phyloP scores from a whole-genome alignment of 2,797 vertebrate species.

The Naso thynnoides region DNA sequence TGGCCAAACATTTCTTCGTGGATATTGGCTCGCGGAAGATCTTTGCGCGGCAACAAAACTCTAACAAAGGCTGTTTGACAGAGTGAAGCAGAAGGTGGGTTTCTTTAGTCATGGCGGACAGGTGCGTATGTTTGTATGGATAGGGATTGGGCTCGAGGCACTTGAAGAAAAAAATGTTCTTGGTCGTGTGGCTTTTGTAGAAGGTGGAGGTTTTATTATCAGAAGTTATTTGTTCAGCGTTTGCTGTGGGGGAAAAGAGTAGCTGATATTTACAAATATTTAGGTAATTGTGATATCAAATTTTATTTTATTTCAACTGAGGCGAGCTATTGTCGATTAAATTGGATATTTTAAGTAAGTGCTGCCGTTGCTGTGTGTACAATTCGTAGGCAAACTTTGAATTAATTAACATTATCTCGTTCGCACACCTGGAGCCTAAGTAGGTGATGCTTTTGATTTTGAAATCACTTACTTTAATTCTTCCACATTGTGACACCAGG shows the following conservation, averaged over 20 bases:
- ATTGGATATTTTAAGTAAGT: too few species aligned
- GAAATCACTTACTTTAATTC: neutral
- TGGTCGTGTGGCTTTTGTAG: too few species aligned
- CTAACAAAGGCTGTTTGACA: neutral
- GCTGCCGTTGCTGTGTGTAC: neutral
- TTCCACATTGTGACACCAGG: neutral
- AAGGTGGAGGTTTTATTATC: too few species aligned
- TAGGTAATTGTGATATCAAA: neutral
- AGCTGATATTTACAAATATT: neutral
- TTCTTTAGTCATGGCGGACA: neutral
- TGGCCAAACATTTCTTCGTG: conserved; percentile 61
- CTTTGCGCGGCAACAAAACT: conserved; percentile 32
- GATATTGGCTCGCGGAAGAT: conserved; percentile 21
- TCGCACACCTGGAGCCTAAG: conserved; percentile 38
- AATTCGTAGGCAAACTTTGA: neutral
- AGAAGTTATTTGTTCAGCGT: too few species aligned
- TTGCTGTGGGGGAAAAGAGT: too few species aligned
- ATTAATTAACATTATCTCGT: conserved; percentile 38
- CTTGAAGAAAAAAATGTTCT: neutral
- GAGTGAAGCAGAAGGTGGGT: neutral
- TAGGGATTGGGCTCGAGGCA: neutral
- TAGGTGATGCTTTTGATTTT: neutral
- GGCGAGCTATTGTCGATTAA: neutral
- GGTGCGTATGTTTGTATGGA: neutral
- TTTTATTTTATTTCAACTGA: neutral